A percentile compares a stretch with the other conserved stretches of the same genome.
Evolutionary conservation across 2,888 invertebrate species (phyloP).

Genomic region (Drosophila quinaria): DNA sequence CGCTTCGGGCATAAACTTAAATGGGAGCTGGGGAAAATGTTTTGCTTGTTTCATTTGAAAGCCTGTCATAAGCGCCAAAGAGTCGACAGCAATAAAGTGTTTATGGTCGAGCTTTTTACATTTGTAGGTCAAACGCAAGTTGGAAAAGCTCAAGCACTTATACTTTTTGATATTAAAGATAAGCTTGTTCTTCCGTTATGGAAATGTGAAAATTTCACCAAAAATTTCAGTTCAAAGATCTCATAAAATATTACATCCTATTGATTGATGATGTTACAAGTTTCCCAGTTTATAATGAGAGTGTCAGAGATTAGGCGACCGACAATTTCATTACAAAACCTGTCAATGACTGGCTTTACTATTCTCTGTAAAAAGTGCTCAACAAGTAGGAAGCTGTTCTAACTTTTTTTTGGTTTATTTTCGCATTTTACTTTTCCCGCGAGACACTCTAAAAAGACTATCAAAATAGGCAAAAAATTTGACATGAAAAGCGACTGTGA

Average conservation of each 20-base stretch:
- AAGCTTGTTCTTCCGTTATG: neutral
- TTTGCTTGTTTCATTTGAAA: slow-evolving; percentile 26
- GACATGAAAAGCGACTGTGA: slow-evolving; percentile 40
- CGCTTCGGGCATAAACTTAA: slow-evolving; percentile 9
- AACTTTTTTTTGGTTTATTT: neutral
- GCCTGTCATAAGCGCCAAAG: slow-evolving; percentile 56
- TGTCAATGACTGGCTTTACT: slow-evolving; percentile 4
- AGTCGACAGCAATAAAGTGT: slow-evolving; percentile 72
- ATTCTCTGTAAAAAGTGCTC: slow-evolving; percentile 4
- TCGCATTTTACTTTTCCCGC: neutral
- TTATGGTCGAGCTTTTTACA: slow-evolving; percentile 58
- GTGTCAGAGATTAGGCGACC: slow-evolving; percentile 10
- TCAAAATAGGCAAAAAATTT: slow-evolving; percentile 1
- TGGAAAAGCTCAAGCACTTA: slow-evolving; percentile 10
- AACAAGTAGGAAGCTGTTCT: slow-evolving; percentile 11
- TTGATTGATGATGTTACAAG: slow-evolving; percentile 49
- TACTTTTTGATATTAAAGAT: slow-evolving; percentile 4
- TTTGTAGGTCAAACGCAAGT: slow-evolving; percentile 28
- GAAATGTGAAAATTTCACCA: neutral
- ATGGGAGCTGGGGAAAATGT: slow-evolving; percentile 2
- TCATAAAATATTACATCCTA: slow-evolving; percentile 12
- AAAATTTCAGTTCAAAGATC: neutral
- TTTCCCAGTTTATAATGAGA: slow-evolving; percentile 11
- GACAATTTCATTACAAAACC: slow-evolving; percentile 28
- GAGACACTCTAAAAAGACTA: neutral